Evolutionary conservation across 2,888 invertebrate species (phyloP).

Genomic region (Caenorhabditis sp.): DNA sequence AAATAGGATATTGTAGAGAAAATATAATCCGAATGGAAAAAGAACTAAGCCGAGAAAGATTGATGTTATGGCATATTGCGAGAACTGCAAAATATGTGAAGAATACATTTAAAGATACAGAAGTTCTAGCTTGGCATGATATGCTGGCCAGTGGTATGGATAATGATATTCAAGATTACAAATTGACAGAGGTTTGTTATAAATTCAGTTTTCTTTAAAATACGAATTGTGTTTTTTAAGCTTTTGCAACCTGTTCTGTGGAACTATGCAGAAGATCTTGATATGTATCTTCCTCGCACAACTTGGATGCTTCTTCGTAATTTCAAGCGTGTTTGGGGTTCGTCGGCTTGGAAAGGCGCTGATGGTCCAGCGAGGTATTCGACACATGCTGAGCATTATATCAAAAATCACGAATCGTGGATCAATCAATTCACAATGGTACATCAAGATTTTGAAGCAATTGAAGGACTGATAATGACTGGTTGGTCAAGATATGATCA

Average conservation of each 20-base stretch:
- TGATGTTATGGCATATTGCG: conserved; percentile 67
- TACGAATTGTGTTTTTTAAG: too few relatives aligned
- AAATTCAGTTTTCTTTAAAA: too few relatives aligned
- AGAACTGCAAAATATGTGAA: conserved; percentile 61
- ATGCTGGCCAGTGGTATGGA: conserved; percentile 64
- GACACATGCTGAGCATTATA: conserved; percentile 73
- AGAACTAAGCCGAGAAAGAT: conserved; percentile 41
- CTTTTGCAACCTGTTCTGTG: conserved; percentile 68
- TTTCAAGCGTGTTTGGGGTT: conserved; percentile 80
- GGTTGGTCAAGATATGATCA: conserved; percentile 75
- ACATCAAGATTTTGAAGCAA: conserved; percentile 69
- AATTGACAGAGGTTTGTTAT: conserved; percentile 41
- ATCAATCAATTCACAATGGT: conserved; percentile 68
- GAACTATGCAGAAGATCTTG: conserved; percentile 69
- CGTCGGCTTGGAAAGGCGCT: conserved; percentile 80
- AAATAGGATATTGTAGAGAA: conserved; percentile 63
- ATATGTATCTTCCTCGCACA: conserved; percentile 62
- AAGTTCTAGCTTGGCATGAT: conserved; percentile 71
- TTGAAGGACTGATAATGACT: conserved; percentile 70
- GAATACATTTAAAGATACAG: conserved; percentile 7
- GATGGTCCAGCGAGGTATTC: conserved; percentile 72
- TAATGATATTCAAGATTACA: conserved; percentile 55
- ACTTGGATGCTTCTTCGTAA: conserved; percentile 77
- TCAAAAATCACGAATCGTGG: conserved; percentile 74
- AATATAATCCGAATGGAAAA: conserved; percentile 43